A percentile compares a stretch with the other conserved stretches of the same genome.
Conservation (phyloP, 2,888 invertebrate species). For the Agonopterix arenella region DNA sequence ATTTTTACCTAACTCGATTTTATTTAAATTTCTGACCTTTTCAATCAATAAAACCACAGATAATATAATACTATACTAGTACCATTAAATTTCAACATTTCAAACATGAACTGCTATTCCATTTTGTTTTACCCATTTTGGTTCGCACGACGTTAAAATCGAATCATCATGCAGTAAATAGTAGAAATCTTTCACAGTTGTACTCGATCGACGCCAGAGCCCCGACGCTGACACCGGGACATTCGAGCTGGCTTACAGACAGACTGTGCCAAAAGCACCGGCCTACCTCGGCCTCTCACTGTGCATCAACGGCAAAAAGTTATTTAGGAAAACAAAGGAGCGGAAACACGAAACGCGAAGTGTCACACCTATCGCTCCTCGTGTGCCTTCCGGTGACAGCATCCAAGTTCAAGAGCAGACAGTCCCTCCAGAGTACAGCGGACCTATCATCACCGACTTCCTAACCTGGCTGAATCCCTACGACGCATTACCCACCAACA, state of each 20-base stretch:
- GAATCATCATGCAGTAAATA: too few relatives aligned
- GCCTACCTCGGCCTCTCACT: slow-evolving; percentile 87
- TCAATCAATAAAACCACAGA: too few relatives aligned
- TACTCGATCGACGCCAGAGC: slow-evolving; percentile 84
- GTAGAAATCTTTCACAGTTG: slow-evolving; percentile 76
- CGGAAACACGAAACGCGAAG: slow-evolving; percentile 56
- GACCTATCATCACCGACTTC: slow-evolving; percentile 82
- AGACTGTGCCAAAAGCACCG: slow-evolving; percentile 85
- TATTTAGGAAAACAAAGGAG: slow-evolving; percentile 67
- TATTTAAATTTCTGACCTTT: too few relatives aligned
- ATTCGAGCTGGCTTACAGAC: slow-evolving; percentile 88
- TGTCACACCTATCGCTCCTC: slow-evolving; percentile 37
- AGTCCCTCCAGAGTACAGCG: slow-evolving; percentile 71
- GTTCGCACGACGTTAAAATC: too few relatives aligned
- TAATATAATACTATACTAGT: too few relatives aligned
- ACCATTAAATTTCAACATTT: too few relatives aligned
- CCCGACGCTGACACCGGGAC: slow-evolving; percentile 87
- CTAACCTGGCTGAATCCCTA: slow-evolving; percentile 80
- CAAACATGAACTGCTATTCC: too few relatives aligned
- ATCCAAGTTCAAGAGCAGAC: slow-evolving; percentile 34
- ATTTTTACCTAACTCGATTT: too few relatives aligned
- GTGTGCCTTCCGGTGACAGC: slow-evolving; percentile 41
- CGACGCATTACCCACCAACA: slow-evolving; percentile 51
- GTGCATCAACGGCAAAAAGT: slow-evolving; percentile 80
- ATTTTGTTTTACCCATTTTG: too few relatives aligned